Conservation (phyloP, 2,797 vertebrate genomes). For the Sebastes steindachneri region DNA sequence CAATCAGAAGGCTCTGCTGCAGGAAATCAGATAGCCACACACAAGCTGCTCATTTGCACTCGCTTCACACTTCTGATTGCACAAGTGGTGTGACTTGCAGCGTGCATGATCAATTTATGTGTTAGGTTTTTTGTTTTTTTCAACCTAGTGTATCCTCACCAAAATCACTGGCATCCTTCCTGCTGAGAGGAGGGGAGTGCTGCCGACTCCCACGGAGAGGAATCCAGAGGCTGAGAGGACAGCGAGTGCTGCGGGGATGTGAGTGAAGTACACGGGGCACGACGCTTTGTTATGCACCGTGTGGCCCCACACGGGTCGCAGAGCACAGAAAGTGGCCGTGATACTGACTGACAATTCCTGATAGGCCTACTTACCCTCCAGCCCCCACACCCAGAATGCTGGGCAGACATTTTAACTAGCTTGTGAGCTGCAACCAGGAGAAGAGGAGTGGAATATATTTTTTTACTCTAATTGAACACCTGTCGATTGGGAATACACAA, state of each 20-base stretch:
- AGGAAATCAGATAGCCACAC: constrained; percentile 53
- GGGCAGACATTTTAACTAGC: constrained; percentile 59
- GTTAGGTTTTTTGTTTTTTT: constrained; percentile 1
- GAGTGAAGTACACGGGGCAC: background rate
- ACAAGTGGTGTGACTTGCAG: constrained; percentile 63
- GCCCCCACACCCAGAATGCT: constrained; percentile 7
- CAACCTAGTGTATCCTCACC: background rate
- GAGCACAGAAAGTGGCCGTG: constrained; percentile 30
- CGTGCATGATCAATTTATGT: constrained; percentile 43
- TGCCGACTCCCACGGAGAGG: background rate
- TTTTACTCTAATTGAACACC: constrained; percentile 40
- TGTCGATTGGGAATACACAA: constrained; percentile 1
- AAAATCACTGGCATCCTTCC: constrained; percentile 5
- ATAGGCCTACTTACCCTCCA: constrained; percentile 23
- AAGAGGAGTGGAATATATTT: constrained; percentile 28
- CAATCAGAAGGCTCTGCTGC: constrained; percentile 56
- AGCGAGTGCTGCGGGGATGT: background rate
- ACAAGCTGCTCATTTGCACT: constrained; percentile 75
- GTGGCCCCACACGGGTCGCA: constrained; percentile 27
- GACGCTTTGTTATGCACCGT: constrained; percentile 33
- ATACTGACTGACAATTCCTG: constrained; percentile 49
- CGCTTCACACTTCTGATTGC: constrained; percentile 76
- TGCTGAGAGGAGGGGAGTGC: background rate
- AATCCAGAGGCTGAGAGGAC: constrained; percentile 13
- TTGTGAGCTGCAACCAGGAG: constrained; percentile 26